phyloP scores from a whole-genome alignment of 2,797 vertebrate species.

The Bovichtus variegatus region DNA sequence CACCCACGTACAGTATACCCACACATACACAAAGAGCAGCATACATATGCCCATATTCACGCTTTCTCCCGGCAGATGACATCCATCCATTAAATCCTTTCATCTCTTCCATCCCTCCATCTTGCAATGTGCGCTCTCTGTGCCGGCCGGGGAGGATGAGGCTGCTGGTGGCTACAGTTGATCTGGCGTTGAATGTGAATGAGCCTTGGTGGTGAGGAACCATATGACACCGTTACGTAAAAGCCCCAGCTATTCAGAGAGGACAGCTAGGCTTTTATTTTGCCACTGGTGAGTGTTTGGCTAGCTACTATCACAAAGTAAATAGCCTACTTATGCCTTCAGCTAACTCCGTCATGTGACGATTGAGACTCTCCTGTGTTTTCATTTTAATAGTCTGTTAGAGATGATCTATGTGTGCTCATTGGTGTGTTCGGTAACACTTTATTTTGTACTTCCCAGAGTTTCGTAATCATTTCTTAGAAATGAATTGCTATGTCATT shows the following conservation, averaged over 20 bases:
- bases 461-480: background rate
- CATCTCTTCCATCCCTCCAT: constrained; percentile 24
- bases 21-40: constrained; percentile 52
- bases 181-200: constrained; percentile 73
- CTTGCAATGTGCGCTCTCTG: constrained; percentile 21
- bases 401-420: background rate
- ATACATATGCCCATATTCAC: constrained; percentile 52
- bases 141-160: constrained; percentile 39
- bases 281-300: constrained; percentile 21
- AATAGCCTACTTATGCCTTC: constrained; percentile 3
- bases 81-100: constrained; percentile 46
- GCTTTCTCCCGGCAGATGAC: constrained; percentile 34
- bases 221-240: constrained; percentile 76
- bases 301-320: background rate
- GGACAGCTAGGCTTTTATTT: constrained; percentile 68
- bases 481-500: background rate
- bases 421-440: background rate
- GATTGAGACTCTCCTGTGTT: background rate
- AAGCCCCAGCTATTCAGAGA: constrained; percentile 66
- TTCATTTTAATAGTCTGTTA: background rate
- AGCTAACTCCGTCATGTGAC: background rate
- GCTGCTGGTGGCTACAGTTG: constrained; percentile 45
- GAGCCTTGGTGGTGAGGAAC: constrained; percentile 70
- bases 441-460: background rate
- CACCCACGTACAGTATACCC: constrained; percentile 28